Evolutionary conservation across 2,797 vertebrate genomes (phyloP).

Genomic region (Squalus acanthias): DNA sequence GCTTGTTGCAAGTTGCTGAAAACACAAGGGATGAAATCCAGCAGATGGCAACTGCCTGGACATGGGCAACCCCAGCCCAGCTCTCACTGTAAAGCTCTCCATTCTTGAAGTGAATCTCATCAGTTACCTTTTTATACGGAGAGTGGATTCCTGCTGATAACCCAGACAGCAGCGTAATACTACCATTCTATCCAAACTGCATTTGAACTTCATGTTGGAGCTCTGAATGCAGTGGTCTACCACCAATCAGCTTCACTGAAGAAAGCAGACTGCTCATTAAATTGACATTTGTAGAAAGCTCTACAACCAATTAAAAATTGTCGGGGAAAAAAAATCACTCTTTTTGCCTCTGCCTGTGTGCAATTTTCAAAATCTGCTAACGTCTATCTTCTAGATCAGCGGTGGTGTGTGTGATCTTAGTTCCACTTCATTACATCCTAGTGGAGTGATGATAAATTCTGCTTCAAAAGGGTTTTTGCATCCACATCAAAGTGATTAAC

Average conservation of each 20-base stretch:
- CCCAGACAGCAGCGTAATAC: background rate
- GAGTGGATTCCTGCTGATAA: background rate
- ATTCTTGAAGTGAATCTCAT: background rate
- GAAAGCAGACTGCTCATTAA: constrained; percentile 63
- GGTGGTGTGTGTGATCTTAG: constrained; percentile 56
- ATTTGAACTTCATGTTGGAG: constrained; percentile 43
- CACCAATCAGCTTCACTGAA: constrained; percentile 56
- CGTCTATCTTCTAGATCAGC: constrained; percentile 48
- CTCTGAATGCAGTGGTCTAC: constrained; percentile 47
- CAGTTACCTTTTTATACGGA: background rate
- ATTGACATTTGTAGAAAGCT: constrained; percentile 67
- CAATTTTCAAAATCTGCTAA: constrained; percentile 53
- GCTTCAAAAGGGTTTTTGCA: constrained; percentile 7
- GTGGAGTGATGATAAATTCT: constrained; percentile 60
- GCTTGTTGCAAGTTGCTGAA: background rate
- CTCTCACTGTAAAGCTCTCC: background rate
- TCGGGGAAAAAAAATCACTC: constrained; percentile 47
- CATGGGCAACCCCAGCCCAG: background rate
- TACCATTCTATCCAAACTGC: background rate
- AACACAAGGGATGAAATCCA: background rate
- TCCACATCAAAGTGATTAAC: constrained; percentile 25
- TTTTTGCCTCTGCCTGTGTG: constrained; percentile 48
- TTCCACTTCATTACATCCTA: constrained; percentile 62
- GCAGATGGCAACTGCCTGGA: background rate
- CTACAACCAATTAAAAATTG: constrained; percentile 62